These are phyloP conservation scores for Tachyglossus aculeatus DNA, from an alignment of 2,797 vertebrate genomes.

Conservation along the genomic window DNA sequence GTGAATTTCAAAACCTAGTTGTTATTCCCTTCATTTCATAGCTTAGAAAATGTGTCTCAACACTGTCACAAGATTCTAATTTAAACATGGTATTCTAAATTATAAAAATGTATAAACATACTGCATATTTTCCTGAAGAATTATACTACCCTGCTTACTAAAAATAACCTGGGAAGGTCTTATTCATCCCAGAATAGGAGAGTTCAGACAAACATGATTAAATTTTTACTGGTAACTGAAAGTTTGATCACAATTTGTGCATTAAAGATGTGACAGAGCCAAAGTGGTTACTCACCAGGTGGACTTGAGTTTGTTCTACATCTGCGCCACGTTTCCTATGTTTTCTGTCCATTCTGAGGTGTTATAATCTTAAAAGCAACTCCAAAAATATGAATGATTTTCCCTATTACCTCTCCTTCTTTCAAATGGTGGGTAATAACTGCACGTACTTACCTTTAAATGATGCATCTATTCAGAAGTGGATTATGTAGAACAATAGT, in stretches of 20 bases:
- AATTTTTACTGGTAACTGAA: not conserved
- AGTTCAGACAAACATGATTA: not conserved
- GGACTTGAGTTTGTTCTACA: not conserved
- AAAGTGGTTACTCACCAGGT: slow-evolving; percentile 21
- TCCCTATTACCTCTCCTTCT: not conserved
- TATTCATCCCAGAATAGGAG: not conserved
- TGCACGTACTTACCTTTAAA: not conserved
- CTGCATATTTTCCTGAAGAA: not conserved
- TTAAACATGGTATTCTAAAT: too few relatives aligned
- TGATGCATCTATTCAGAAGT: not conserved
- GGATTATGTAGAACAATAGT: not conserved
- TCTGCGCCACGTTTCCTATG: not conserved
- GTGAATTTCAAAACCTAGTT: too few relatives aligned
- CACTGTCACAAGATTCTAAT: too few relatives aligned
- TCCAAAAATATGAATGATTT: not conserved
- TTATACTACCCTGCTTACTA: not conserved
- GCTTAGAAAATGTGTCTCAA: too few relatives aligned
- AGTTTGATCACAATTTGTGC: too few relatives aligned
- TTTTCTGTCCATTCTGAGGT: slow-evolving; percentile 5
- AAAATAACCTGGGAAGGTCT: not conserved
- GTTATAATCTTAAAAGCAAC: not conserved
- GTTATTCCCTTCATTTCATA: too few relatives aligned
- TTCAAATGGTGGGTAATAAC: not conserved
- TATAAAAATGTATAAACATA: not conserved
- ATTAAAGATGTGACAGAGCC: not conserved